These are phyloP conservation scores for Dallia pectoralis DNA, from an alignment of 2,797 vertebrate species.

Conservation along the genomic window DNA sequence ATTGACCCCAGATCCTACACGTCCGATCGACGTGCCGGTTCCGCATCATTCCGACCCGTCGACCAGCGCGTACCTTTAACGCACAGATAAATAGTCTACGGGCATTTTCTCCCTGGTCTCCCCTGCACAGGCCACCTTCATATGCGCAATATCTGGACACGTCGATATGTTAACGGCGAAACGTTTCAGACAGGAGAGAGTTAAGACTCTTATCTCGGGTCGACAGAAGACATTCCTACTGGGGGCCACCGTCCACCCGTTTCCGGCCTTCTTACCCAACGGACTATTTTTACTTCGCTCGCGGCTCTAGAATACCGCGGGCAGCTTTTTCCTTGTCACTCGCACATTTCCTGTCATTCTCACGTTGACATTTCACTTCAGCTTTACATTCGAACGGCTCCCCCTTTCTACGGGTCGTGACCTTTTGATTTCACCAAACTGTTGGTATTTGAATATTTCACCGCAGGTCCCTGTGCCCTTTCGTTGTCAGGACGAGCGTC, in stretches of 20 bases:
- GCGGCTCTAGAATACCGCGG: slow-evolving; percentile 85
- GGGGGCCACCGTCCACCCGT: slow-evolving; percentile 87
- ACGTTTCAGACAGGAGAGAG: slow-evolving; percentile 77
- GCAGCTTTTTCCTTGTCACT: slow-evolving; percentile 92
- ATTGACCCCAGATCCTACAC: no score
- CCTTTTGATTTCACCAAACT: slow-evolving; percentile 52
- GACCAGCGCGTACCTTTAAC: background rate
- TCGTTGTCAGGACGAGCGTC: slow-evolving; percentile 25
- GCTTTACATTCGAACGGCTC: slow-evolving; percentile 56
- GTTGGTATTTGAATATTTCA: slow-evolving; percentile 66
- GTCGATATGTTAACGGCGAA: slow-evolving; percentile 58
- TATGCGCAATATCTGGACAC: slow-evolving; percentile 61
- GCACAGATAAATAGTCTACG: background rate
- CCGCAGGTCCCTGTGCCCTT: slow-evolving; percentile 23
- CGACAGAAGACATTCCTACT: slow-evolving; percentile 94
- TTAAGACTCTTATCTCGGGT: slow-evolving; percentile 91
- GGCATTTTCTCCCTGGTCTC: background rate
- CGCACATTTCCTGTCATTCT: slow-evolving; percentile 84
- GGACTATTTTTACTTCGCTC: slow-evolving; percentile 91
- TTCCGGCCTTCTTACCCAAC: slow-evolving; percentile 95
- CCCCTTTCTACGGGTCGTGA: slow-evolving; percentile 62
- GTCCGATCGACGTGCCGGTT: no score
- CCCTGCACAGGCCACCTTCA: background rate
- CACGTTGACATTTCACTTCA: slow-evolving; percentile 73
- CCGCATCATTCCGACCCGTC: no score